phyloP scores from a whole-genome alignment of 2,888 invertebrate genomes.

The Parnassius smintheus region DNA sequence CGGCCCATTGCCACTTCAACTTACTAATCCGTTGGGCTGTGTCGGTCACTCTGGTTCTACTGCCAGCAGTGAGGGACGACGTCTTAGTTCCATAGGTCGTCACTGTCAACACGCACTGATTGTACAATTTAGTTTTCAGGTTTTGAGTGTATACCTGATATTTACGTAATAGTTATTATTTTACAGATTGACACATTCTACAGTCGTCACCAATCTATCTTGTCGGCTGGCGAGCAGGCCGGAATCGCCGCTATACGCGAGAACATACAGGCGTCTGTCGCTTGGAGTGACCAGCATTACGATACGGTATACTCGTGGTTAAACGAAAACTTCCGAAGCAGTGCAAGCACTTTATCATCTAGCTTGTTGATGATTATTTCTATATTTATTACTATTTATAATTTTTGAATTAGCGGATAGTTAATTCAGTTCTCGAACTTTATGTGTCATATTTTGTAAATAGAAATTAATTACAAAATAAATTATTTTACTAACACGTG shows the following conservation, averaged over 20 bases:
- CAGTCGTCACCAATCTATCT: conserved; percentile 45
- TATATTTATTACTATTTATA: conserved; percentile 42
- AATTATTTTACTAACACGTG: too few relatives aligned
- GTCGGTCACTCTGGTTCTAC: too few relatives aligned
- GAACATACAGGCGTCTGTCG: conserved; percentile 63
- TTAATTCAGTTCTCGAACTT: too few relatives aligned
- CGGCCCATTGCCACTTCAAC: too few relatives aligned
- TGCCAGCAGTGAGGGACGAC: too few relatives aligned
- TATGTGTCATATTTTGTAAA: too few relatives aligned
- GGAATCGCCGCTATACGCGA: conserved; percentile 59
- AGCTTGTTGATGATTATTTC: conserved; percentile 51
- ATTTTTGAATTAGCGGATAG: conserved; percentile 25
- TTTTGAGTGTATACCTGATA: too few relatives aligned
- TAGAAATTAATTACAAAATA: too few relatives aligned
- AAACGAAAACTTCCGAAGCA: conserved; percentile 44
- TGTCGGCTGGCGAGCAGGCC: conserved; percentile 62
- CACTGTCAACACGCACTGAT: too few relatives aligned
- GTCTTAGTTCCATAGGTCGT: too few relatives aligned
- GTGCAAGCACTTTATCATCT: conserved; percentile 47
- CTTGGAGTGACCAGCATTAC: conserved; percentile 55
- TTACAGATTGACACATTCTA: conserved; percentile 53
- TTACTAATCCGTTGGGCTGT: too few relatives aligned
- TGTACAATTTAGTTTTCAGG: too few relatives aligned
- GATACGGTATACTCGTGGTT: conserved; percentile 56
- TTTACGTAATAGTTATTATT: not conserved